A percentile compares a stretch with the other conserved stretches of the same genome.
Conservation (phyloP, 2,797 vertebrate genomes). For the Varecia variegata region DNA sequence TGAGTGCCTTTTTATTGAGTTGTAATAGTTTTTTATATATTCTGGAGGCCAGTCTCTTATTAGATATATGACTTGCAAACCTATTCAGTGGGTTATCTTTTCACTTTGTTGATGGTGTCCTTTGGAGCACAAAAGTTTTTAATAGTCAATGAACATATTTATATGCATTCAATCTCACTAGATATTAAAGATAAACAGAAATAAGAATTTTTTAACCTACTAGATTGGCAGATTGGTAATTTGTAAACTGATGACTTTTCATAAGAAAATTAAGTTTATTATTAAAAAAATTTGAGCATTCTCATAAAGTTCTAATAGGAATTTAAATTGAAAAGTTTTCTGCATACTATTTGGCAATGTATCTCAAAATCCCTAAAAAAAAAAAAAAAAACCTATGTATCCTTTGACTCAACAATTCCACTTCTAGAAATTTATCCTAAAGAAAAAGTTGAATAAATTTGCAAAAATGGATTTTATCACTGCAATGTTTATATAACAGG, state of each 20-base stretch:
- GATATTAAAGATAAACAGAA: background rate
- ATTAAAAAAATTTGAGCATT: background rate
- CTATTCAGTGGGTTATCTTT: background rate
- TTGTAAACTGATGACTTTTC: too few species aligned
- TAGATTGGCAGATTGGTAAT: background rate
- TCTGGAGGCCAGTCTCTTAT: background rate
- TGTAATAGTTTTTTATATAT: background rate
- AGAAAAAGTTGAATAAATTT: constrained; percentile 6
- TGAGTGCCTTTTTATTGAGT: background rate
- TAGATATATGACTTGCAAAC: background rate
- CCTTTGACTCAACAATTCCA: background rate
- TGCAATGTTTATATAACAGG: background rate
- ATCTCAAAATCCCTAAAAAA: background rate
- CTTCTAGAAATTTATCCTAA: constrained; percentile 20
- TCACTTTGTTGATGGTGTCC: background rate
- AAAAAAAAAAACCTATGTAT: background rate
- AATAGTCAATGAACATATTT: background rate
- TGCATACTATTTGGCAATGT: background rate
- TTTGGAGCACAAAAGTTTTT: background rate
- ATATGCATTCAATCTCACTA: background rate
- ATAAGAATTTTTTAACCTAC: background rate
- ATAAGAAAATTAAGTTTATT: background rate
- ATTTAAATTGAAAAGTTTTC: constrained; percentile 31
- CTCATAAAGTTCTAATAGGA: background rate
- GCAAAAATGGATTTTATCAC: constrained; percentile 15